phyloP scores from a whole-genome alignment of 2,888 invertebrate genomes.

The Neelides folsomi region DNA sequence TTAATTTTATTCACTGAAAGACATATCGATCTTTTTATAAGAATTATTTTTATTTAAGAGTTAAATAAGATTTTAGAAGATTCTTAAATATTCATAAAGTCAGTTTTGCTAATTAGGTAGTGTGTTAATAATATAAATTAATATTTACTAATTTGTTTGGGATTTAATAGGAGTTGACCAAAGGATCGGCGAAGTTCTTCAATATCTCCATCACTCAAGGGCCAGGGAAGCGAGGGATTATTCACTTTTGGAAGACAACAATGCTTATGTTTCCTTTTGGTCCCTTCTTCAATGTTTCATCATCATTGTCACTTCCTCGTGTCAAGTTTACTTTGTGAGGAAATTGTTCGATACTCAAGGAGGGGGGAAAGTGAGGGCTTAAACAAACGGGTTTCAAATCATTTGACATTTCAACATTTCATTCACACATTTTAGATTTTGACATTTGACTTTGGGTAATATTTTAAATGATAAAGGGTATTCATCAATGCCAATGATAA shows the following conservation, averaged over 20 bases:
- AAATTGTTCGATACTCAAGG: slow-evolving; percentile 61
- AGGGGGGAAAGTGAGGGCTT: slow-evolving; percentile 27
- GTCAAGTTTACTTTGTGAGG: slow-evolving; percentile 76
- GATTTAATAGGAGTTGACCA: slow-evolving; percentile 51
- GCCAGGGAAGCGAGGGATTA: slow-evolving; percentile 69
- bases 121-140: too few relatives aligned
- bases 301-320: slow-evolving; percentile 59
- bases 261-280: slow-evolving; percentile 75
- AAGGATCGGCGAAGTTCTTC: slow-evolving; percentile 71
- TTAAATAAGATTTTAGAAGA: too few relatives aligned
- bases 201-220: slow-evolving; percentile 66
- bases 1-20: too few relatives aligned
- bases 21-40: too few relatives aligned
- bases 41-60: too few relatives aligned
- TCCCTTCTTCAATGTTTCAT: slow-evolving; percentile 74
- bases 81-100: too few relatives aligned
- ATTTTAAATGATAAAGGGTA: too few relatives aligned
- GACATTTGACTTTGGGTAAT: too few relatives aligned
- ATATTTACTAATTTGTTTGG: background rate
- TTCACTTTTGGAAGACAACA: slow-evolving; percentile 66
- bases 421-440: background rate
- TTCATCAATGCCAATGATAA: too few relatives aligned
- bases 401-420: background rate
- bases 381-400: background rate
- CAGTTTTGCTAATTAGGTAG: too few relatives aligned